A percentile compares a stretch with the other conserved stretches of the same genome.
phyloP scores from a whole-genome alignment of 2,888 invertebrate genomes.

The Ochlodes sylvanus region DNA sequence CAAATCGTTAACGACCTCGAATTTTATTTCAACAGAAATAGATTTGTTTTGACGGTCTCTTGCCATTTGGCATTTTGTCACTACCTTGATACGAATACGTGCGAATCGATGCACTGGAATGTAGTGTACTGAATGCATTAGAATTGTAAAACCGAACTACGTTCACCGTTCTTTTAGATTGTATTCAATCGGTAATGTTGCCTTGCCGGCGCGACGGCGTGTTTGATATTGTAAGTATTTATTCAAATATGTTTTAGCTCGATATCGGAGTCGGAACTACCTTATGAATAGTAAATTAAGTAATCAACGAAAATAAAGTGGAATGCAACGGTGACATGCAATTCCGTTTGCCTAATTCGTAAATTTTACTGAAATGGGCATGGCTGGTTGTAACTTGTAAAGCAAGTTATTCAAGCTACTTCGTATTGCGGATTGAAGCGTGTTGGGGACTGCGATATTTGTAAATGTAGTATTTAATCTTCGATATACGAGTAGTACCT shows the following conservation, averaged over 20 bases:
- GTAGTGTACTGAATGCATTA: conserved; percentile 31
- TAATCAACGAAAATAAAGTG: not conserved
- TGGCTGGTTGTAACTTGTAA: not conserved
- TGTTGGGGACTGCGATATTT: too few species aligned
- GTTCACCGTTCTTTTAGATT: conserved; percentile 31
- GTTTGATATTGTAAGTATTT: conserved; percentile 22
- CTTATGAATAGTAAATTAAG: conserved; percentile 7
- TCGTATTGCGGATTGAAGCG: too few species aligned
- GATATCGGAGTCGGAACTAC: not conserved
- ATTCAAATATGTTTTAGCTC: not conserved
- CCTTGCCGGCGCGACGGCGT: not conserved
- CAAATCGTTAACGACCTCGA: conserved; percentile 59
- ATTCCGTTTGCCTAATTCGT: not conserved
- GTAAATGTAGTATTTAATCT: too few species aligned
- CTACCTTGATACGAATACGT: conserved; percentile 44
- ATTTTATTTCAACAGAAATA: conserved; percentile 60
- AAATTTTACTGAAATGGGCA: not conserved
- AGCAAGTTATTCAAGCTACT: not conserved
- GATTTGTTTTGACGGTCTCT: conserved; percentile 60
- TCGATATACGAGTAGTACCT: too few species aligned
- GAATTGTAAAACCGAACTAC: conserved; percentile 34
- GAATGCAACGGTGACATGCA: not conserved
- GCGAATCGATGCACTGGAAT: conserved; percentile 38
- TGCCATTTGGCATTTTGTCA: conserved; percentile 51
- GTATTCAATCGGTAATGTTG: conserved; percentile 13